These are phyloP conservation scores for Pogoniulus pusillus DNA, from an alignment of 2,797 vertebrate species.

Conservation along the genomic window DNA sequence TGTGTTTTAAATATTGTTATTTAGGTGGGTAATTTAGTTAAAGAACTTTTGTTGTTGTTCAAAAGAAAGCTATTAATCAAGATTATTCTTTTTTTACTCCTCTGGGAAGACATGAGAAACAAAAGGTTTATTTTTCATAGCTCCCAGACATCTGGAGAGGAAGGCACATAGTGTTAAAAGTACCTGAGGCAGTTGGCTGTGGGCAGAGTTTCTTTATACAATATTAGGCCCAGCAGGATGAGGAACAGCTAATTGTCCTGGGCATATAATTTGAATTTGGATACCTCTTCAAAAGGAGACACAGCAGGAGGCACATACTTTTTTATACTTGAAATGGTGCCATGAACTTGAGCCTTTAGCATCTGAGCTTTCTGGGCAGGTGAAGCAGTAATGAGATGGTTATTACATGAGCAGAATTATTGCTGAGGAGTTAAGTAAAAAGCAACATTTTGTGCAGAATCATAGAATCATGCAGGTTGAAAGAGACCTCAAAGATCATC, in stretches of 20 bases:
- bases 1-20: background rate
- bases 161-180: background rate
- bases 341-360: background rate
- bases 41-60: background rate
- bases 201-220: background rate
- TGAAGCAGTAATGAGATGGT: background rate
- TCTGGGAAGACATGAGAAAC: background rate
- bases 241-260: background rate
- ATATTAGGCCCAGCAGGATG: background rate
- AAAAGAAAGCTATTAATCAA: background rate
- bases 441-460: background rate
- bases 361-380: accelerated
- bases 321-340: background rate
- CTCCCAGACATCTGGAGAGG: background rate
- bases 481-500: no score
- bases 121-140: background rate
- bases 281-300: background rate
- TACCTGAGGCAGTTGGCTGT: background rate
- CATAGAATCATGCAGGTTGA: no score
- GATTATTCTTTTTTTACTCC: background rate
- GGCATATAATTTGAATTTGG: background rate
- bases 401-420: background rate
- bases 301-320: background rate
- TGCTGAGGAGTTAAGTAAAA: background rate
- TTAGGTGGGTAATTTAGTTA: background rate